Percentiles rank a stretch among this genome's conserved stretches.
Conservation (phyloP, 2,113 vertebrate species). For the Irena cyanogastra region DNA sequence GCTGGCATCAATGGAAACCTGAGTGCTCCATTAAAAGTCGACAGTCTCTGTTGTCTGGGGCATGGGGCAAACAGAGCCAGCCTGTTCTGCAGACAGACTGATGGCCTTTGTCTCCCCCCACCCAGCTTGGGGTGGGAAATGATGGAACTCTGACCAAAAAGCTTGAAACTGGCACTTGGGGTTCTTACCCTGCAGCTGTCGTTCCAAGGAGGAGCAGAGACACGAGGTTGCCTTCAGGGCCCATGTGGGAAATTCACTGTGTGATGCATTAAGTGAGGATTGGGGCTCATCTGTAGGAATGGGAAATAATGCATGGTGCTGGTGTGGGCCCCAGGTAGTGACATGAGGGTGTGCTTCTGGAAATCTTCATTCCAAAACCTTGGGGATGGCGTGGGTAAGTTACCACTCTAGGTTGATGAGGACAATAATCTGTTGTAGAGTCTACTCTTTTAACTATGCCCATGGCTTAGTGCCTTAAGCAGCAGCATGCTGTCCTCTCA, state of each 20-base stretch:
- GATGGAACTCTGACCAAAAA: constrained; percentile 42
- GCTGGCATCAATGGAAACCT: constrained; percentile 79
- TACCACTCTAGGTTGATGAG: neutral
- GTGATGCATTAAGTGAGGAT: neutral
- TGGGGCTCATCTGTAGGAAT: neutral
- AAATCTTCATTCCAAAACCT: neutral
- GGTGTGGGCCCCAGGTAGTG: neutral
- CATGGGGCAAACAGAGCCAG: constrained; percentile 66
- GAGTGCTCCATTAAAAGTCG: constrained; percentile 66
- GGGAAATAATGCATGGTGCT: neutral
- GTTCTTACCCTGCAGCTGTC: neutral
- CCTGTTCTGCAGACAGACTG: constrained; percentile 84
- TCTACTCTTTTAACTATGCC: neutral
- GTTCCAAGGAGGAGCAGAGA: neutral
- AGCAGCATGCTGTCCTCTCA: neutral
- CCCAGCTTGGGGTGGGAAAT: constrained; percentile 53
- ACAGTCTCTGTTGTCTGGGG: constrained; percentile 52
- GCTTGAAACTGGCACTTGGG: neutral
- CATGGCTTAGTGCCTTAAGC: neutral
- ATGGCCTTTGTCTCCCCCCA: constrained; percentile 75
- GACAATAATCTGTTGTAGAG: neutral
- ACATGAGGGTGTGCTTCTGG: neutral
- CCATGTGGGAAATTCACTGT: neutral
- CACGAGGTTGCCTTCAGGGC: neutral
- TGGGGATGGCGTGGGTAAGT: accelerated